Evolutionary conservation across 2,888 invertebrate genomes (phyloP), one percentile per base, ranked within the genome.

Genomic region (Pachydiplax longipennis): DNA sequence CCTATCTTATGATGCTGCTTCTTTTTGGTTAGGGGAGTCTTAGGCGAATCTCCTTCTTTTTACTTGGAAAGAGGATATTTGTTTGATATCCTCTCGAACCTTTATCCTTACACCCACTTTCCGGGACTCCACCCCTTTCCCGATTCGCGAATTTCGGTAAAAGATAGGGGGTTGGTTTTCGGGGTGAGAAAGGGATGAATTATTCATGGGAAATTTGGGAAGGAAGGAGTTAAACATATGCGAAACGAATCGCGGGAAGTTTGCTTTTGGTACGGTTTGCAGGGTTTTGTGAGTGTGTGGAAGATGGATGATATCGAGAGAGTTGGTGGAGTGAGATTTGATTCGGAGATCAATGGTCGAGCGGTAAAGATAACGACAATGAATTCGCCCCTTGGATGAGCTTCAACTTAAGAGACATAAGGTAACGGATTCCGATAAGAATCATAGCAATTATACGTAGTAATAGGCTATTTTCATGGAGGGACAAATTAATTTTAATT

Each of bases 221-320:
- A n/a, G n/a, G 37, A 81, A 48, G 83, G 87, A 35, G 58, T 58
- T 58, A 48, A 87, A 65, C 87, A 61, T 65, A 87, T 87, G 87
- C 61, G 87, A 87, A 37, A 58, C 83, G 58, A 83, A 83, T 40
- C 37, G 58, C 35, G n/a, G 87, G 87, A 87, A 87, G 61, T 22
- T 58, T 61, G 87, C 35, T 53, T 18, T 37, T 10, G 44, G 44
- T 10, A 44, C 35, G 87, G 61, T 37, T 22, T 48, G n/a, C 4
- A 2, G 48, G 44, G 25, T n/a, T 48, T n/a, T 58, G 12, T 18
- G 48, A n/a, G n/a, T 15, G 15, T n/a, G 61, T 13, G 31, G 31
- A 12, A 35, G 58, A 58, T 15, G 15, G 81, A 44, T 81, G 37
- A 81, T n/a, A 44, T 44, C 6, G 81, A 15, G 37, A 13, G 40